Evolutionary conservation across 2,888 invertebrate species (phyloP).

Genomic region (Acleris cristana): DNA sequence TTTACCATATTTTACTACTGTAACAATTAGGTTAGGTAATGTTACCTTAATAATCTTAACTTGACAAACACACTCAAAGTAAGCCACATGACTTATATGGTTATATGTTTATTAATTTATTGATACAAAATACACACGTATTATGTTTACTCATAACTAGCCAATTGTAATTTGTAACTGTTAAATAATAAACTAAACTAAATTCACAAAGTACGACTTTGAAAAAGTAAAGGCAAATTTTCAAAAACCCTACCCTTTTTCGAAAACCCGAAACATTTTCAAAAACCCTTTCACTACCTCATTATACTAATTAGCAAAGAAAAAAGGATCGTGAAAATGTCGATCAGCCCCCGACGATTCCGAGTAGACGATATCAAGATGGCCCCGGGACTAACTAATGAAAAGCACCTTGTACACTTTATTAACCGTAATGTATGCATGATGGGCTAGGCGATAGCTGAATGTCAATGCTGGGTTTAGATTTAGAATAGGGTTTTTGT

Average conservation of each 20-base stretch:
- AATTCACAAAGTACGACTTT: too few relatives aligned
- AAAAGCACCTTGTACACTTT: conserved; percentile 77
- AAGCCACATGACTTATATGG: too few relatives aligned
- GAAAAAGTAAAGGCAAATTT: neutral
- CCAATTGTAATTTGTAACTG: too few relatives aligned
- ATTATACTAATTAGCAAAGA: conserved; percentile 77
- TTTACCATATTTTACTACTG: too few relatives aligned
- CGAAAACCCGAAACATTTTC: neutral
- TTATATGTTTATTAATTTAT: too few relatives aligned
- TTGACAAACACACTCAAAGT: too few relatives aligned
- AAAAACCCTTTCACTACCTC: conserved; percentile 54
- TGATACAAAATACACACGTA: too few relatives aligned
- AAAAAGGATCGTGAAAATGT: conserved; percentile 63
- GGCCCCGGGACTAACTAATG: conserved; percentile 69
- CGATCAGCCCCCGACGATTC: conserved; percentile 63
- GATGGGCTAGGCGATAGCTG: conserved; percentile 48
- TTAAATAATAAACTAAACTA: too few relatives aligned
- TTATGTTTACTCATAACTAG: too few relatives aligned
- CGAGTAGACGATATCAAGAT: conserved; percentile 72
- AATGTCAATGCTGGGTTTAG: conserved; percentile 39
- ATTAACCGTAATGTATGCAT: conserved; percentile 81
- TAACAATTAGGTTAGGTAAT: too few relatives aligned
- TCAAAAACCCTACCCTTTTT: neutral
- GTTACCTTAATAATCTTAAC: too few relatives aligned
- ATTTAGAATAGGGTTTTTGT: conserved; percentile 32